Base-by-base conservation (phyloP, 2,888 invertebrate species). In the Tryphoninae sp. region DNA sequence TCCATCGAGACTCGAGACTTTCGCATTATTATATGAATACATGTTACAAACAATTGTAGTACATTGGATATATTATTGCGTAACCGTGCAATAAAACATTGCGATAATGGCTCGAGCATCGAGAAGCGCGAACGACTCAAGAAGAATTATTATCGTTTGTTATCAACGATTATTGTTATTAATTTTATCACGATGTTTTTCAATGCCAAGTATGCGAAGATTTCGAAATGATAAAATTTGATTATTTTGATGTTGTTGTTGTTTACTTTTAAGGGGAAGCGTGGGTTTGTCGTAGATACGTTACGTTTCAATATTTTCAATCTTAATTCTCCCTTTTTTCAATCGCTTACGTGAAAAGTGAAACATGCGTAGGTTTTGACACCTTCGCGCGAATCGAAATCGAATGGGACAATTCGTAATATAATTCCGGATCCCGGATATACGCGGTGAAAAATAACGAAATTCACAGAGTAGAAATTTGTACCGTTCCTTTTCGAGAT, bases 11-110 rank as follows among this genome's bases (percentile, higher is more conserved):
- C 51, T 73, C 22, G 49, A 67, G 59, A 65, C 61, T 80, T 65
- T 26, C 16, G 62, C 71, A 64, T 73, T 61, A 53, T 45, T 67
- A 49, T 67, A 49, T 53, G 45, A 11, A 22, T 45, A 11, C 2
- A 19, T 71, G 8, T 49, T 45, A 58, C 58, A 65, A 53, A 75
- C 22, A 65, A 80, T 75, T 45, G 64, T 80, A 8, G 64, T 71
- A 75, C 19, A 51, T 72, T 22, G 22, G 42, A 33, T 33, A 72
- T 59, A 9, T 19, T 65, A 53, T 76, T 76, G 51, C 65, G 59
- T 65, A 76, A 80, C 51, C 58, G 53, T 45, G 53, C 71, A 42
- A 76, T 65, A 61, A 75, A 80, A 65, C 33, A 61, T 73, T 33
- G 16, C 45, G 58, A 33, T 65, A 51, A 78, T 78, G 40, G 65